Evolutionary conservation across 2,797 vertebrate species (phyloP).

Genomic region (Coreius guichenoti): DNA sequence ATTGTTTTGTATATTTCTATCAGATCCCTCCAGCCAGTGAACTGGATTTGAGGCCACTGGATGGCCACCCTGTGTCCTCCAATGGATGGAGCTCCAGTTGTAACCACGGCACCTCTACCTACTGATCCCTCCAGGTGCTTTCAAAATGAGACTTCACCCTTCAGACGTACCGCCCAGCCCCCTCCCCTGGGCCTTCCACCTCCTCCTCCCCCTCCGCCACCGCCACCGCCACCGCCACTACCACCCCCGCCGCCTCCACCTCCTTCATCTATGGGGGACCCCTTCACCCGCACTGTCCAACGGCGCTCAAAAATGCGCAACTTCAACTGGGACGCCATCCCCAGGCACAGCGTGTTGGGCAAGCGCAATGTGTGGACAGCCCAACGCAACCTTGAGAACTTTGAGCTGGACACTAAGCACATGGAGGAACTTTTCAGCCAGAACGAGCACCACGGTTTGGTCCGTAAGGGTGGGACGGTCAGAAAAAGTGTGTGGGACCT

Average conservation of each 20-base stretch:
- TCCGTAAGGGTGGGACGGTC: slow-evolving; percentile 47
- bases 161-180: slow-evolving; percentile 43
- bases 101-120: slow-evolving; percentile 22
- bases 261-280: slow-evolving; percentile 28
- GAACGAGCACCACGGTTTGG: slow-evolving; percentile 64
- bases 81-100: slow-evolving; percentile 70
- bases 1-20: not conserved
- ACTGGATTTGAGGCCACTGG: not conserved
- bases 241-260: slow-evolving; percentile 45
- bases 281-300: slow-evolving; percentile 61
- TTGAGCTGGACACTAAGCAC: slow-evolving; percentile 77
- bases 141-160: slow-evolving; percentile 45
- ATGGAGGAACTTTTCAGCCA: slow-evolving; percentile 86
- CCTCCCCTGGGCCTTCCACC: slow-evolving; percentile 37
- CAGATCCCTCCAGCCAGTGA: slow-evolving; percentile 13
- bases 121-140: slow-evolving; percentile 26
- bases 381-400: slow-evolving; percentile 68
- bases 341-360: slow-evolving; percentile 79
- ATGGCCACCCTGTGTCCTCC: slow-evolving; percentile 32
- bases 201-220: slow-evolving; percentile 52
- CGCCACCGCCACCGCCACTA: slow-evolving; percentile 29
- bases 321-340: slow-evolving; percentile 85
- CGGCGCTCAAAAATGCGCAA: slow-evolving; percentile 80
- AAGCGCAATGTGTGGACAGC: slow-evolving; percentile 82
- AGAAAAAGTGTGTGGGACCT: slow-evolving; percentile 62